Base-by-base conservation (phyloP, 2,797 vertebrate species). In the Sebastiscus albofasciatus region DNA sequence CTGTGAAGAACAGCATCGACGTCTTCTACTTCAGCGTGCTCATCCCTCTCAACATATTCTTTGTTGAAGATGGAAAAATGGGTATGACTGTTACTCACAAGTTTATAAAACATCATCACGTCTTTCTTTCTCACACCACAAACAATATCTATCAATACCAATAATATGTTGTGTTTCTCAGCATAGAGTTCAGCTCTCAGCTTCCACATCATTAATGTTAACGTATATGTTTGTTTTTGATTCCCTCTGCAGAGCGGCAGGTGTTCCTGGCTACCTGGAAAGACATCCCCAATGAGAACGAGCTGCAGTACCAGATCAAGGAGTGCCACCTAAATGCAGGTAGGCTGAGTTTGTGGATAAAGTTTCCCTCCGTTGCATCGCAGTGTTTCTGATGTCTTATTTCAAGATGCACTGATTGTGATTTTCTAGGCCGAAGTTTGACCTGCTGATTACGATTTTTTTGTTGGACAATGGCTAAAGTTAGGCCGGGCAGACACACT, bases 1-100 rank as follows among this genome's bases (percentile, higher is more conserved):
- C 99, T 77, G 98, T 99, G 92, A 99, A 99, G 96, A 99, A 99
- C 96, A 99, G 91, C 94, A 99, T 99, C 1, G 98, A 99, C 26
- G 98, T 99, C 75, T 99, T 99, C 94, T 99, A 99, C 97, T 99
- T 98, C 95, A 99, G 99, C 89, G 98, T 98, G 71, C 96, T 99
- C 70, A 98, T 99, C 90, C 98, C 99, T 67, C 97, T 99, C 89
- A 98, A 97, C 11, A 95, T 99, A 81, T 98, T 99, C 92, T 99
- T 99, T 31, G 99, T 99, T 27, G 99, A 99, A 92, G 99, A 99
- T 71, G 99, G 99, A 75, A 99, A 99, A 96, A 99, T 99, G 99
- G 99, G 99, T 99, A 95, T 88, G 88, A 75, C 29, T 69, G 22
- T 60, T 34, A 14, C 20, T 22, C 18, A 55, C 0, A 24, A 27